Percentiles rank a stretch among this genome's conserved stretches.
Conservation (phyloP, 2,113 vertebrate genomes). For the Perognathus longimembris region DNA sequence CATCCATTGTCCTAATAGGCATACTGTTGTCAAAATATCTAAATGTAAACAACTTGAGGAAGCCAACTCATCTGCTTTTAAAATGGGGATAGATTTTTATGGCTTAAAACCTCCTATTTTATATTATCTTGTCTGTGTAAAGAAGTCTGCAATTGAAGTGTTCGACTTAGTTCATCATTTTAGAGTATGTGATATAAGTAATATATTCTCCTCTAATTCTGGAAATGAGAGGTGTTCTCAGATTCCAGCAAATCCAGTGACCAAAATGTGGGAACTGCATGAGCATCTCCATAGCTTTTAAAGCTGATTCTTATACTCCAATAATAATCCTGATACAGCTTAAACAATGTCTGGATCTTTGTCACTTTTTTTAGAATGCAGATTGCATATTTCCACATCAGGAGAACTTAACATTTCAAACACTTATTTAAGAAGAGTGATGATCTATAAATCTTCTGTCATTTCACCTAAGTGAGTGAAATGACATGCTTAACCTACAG, state of each 20-base stretch:
- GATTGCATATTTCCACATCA: not conserved
- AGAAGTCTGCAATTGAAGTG: slow-evolving; percentile 40
- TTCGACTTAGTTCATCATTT: slow-evolving; percentile 17
- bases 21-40: slow-evolving; percentile 23
- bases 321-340: not conserved
- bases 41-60: slow-evolving; percentile 45
- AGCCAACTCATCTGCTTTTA: not conserved
- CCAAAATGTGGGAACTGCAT: not conserved
- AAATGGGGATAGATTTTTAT: not conserved
- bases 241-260: not conserved
- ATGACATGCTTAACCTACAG: slow-evolving; percentile 34
- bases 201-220: not conserved
- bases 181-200: slow-evolving; percentile 24
- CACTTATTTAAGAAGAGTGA: slow-evolving; percentile 43
- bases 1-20: not conserved
- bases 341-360: not conserved
- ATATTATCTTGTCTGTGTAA: slow-evolving; percentile 9
- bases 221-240: not conserved
- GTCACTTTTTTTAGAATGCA: not conserved
- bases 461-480: slow-evolving; percentile 5
- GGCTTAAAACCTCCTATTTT: slow-evolving; percentile 25
- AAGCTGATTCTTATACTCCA: not conserved
- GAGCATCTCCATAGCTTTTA: not conserved
- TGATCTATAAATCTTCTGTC: slow-evolving; percentile 21
- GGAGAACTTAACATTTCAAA: slow-evolving; percentile 3